These are phyloP conservation scores for Imbricaverruca yamaguchii DNA, from an alignment of 2,888 invertebrate genomes.

Conservation along the genomic window DNA sequence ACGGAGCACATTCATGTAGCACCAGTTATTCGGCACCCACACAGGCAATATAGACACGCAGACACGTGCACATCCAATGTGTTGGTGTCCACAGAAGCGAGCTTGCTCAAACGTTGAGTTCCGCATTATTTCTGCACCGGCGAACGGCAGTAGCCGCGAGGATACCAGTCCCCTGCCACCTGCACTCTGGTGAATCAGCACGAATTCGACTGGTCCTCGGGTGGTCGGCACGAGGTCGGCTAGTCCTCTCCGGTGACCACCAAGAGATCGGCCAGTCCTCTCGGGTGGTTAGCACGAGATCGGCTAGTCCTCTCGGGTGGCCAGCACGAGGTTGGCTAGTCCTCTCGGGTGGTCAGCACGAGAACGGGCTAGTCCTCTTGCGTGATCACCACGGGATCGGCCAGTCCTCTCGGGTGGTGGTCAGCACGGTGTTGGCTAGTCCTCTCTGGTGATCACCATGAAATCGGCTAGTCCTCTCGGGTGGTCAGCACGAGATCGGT, in stretches of 20 bases:
- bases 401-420: not conserved
- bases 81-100: slow-evolving; percentile 4
- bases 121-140: not conserved
- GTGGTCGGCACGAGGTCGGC: not conserved
- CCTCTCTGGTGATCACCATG: too few species aligned
- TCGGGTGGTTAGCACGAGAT: not conserved
- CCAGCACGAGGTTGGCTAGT: not conserved
- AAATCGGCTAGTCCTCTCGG: too few species aligned
- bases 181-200: not conserved
- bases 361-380: too few species aligned
- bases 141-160: not conserved
- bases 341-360: too few species aligned
- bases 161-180: not conserved
- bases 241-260: not conserved
- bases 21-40: not conserved
- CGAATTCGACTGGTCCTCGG: not conserved
- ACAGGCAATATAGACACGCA: not conserved
- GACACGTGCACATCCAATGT: not conserved
- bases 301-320: not conserved
- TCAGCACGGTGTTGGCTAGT: not conserved
- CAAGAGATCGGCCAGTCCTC: not conserved
- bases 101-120: not conserved
- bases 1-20: too few species aligned
- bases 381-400: too few species aligned
- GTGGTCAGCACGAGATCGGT: too few species aligned